Conservation (phyloP, 2,888 invertebrate species). For the Ctena decussata region DNA sequence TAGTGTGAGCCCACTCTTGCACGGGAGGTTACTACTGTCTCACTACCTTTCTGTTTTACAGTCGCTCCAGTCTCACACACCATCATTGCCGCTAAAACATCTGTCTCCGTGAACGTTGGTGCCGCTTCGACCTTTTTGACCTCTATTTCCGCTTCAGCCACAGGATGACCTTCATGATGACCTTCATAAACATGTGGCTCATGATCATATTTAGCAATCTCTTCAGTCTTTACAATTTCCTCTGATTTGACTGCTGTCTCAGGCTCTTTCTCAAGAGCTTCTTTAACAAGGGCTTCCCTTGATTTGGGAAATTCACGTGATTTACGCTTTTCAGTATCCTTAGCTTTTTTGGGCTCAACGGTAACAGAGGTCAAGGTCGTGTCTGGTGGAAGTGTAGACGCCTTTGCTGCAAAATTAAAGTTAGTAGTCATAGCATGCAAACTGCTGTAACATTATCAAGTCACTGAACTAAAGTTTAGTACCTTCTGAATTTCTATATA, state of each 20-base stretch:
- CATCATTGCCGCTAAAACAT: slow-evolving; percentile 12
- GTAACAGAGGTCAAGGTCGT: slow-evolving; percentile 49
- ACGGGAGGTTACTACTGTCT: not conserved
- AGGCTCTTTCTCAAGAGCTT: not conserved
- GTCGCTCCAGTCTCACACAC: not conserved
- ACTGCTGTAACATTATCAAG: too few relatives aligned
- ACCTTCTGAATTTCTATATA: too few relatives aligned
- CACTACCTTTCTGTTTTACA: slow-evolving; percentile 3
- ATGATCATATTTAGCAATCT: not conserved
- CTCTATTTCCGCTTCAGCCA: not conserved
- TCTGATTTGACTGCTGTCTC: not conserved
- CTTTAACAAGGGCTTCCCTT: not conserved
- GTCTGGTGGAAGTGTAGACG: not conserved
- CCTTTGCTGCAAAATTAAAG: slow-evolving; percentile 8
- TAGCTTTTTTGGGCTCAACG: slow-evolving; percentile 40
- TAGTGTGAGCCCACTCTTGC: not conserved
- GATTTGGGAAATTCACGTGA: not conserved
- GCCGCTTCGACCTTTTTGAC: not conserved
- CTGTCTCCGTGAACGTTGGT: not conserved
- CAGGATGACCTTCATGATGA: not conserved
- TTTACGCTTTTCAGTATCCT: not conserved
- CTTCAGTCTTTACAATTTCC: not conserved
- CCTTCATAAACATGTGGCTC: not conserved
- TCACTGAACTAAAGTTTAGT: too few relatives aligned
- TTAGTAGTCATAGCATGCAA: slow-evolving; percentile 13